Conservation (phyloP, 2,888 invertebrate species). For the Dicyrtomina minuta region DNA sequence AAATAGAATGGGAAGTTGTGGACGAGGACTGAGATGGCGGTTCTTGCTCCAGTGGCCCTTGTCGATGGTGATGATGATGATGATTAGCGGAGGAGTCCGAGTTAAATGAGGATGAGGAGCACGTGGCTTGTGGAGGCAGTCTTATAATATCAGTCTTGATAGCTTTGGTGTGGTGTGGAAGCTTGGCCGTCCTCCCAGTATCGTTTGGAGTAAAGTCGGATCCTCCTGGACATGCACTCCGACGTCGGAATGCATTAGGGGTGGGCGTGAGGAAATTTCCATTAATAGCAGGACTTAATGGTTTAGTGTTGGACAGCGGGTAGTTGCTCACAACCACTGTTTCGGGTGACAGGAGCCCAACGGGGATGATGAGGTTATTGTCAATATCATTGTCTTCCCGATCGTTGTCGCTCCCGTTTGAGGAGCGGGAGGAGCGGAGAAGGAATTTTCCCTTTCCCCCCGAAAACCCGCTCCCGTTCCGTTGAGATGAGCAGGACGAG, state of each 20-base stretch:
- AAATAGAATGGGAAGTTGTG: conserved; percentile 28
- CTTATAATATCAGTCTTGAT: conserved; percentile 53
- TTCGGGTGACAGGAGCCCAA: conserved; percentile 32
- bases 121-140: conserved; percentile 37
- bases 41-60: too few species aligned
- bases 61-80: neutral
- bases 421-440: conserved; percentile 14
- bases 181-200: neutral
- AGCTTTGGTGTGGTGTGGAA: conserved; percentile 32
- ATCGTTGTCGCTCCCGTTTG: neutral
- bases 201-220: conserved; percentile 24
- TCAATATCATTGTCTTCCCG: conserved; percentile 9
- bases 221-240: conserved; percentile 38
- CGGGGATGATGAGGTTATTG: conserved; percentile 27
- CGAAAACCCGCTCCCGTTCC: neutral
- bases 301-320: conserved; percentile 39
- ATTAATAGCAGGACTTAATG: conserved; percentile 41
- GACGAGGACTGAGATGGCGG: conserved; percentile 34
- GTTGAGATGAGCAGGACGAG: conserved; percentile 29
- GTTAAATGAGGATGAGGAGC: neutral
- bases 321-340: conserved; percentile 35
- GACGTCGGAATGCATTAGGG: conserved; percentile 51
- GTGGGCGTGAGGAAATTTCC: conserved; percentile 52
- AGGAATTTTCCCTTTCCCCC: conserved; percentile 11
- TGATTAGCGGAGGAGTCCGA: conserved; percentile 7